A percentile compares a stretch with the other conserved stretches of the same genome.
phyloP scores from a whole-genome alignment of 2,113 vertebrate genomes.

The Rhabdornis inornatus region DNA sequence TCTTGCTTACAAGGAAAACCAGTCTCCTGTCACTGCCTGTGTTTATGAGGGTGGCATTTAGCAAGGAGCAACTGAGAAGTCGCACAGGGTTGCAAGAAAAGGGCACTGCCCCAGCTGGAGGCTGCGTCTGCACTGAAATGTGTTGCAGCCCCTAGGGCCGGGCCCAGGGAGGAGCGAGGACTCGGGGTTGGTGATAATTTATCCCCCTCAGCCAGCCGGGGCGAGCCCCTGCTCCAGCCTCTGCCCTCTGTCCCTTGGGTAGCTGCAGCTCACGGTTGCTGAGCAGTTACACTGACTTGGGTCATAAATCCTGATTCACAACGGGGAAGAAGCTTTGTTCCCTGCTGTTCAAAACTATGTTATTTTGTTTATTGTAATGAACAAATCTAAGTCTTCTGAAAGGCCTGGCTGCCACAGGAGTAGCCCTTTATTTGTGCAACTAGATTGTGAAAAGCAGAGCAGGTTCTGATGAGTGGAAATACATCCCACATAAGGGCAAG shows the following conservation, averaged over 20 bases:
- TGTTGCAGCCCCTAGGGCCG: rapidly evolving
- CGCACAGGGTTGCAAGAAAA: not conserved
- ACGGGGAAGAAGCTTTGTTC: not conserved
- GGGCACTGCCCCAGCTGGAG: not conserved
- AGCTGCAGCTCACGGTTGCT: rapidly evolving
- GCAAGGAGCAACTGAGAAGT: not conserved
- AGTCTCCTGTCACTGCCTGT: not conserved
- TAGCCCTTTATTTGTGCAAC: not conserved
- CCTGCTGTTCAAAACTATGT: rapidly evolving
- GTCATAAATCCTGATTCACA: not conserved
- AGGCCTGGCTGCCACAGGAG: not conserved
- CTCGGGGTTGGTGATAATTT: rapidly evolving
- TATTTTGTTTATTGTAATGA: not conserved
- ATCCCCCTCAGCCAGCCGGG: rapidly evolving
- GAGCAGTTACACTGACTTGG: not conserved
- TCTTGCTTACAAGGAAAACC: not conserved
- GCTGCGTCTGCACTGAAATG: rapidly evolving
- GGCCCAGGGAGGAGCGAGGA: rapidly evolving
- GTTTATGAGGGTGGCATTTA: not conserved
- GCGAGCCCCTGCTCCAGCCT: not conserved
- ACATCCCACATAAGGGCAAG: rapidly evolving
- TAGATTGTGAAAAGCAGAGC: not conserved
- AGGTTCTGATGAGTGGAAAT: not conserved
- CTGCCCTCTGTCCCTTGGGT: not conserved
- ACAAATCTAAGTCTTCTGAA: not conserved